phyloP scores from a whole-genome alignment of 2,888 invertebrate species.

The Caenorhabditis zanzibari region DNA sequence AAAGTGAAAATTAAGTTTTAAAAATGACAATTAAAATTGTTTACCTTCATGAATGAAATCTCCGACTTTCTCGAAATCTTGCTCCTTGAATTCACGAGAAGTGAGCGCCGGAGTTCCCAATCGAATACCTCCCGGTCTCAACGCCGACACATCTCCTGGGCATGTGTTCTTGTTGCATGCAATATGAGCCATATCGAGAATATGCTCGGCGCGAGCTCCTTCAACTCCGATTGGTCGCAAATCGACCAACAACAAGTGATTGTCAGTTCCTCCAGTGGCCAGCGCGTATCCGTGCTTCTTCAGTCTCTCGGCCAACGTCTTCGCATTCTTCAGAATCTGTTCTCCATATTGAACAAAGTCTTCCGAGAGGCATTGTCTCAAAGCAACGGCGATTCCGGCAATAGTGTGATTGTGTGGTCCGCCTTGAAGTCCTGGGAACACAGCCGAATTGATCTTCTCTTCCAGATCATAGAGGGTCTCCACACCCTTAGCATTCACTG shows the following conservation, averaged over 20 bases:
- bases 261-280: constrained; percentile 90
- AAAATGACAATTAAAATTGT: neutral
- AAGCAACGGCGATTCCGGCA: constrained; percentile 90
- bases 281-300: constrained; percentile 88
- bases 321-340: constrained; percentile 91
- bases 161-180: constrained; percentile 97
- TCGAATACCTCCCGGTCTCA: constrained; percentile 95
- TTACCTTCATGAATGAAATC: constrained; percentile 91
- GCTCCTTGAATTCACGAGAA: constrained; percentile 92
- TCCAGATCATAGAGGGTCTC: constrained; percentile 93
- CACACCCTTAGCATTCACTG: constrained; percentile 89
- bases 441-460: constrained; percentile 91
- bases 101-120: constrained; percentile 96
- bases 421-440: constrained; percentile 96
- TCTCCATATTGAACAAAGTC: constrained; percentile 92
- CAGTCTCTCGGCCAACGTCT: constrained; percentile 88
- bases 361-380: constrained; percentile 91
- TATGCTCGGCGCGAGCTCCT: constrained; percentile 88
- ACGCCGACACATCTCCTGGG: constrained; percentile 96
- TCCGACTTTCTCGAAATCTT: constrained; percentile 91
- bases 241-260: constrained; percentile 93
- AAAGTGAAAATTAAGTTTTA: constrained; percentile 25
- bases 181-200: constrained; percentile 93
- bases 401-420: constrained; percentile 99
- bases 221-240: constrained; percentile 86